Percentiles rank a stretch among this genome's conserved stretches.
Evolutionary conservation across 2,797 vertebrate genomes (phyloP).

Genomic region (Zalophus californianus): DNA sequence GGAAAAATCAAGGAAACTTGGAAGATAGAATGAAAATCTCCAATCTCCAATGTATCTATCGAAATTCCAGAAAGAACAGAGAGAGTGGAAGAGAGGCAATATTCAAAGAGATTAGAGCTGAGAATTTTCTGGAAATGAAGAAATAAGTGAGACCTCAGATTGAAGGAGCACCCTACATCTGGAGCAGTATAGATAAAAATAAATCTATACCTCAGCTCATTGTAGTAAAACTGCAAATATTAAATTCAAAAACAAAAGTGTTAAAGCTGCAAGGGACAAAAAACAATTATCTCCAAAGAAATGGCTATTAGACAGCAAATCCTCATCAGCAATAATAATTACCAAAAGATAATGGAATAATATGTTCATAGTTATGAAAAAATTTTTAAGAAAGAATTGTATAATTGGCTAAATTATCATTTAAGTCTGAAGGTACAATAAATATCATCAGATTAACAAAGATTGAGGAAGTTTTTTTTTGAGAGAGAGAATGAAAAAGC

Average conservation of each 20-base stretch:
- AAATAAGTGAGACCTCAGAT: conserved; percentile 8
- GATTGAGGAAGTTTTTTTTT: background rate
- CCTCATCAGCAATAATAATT: background rate
- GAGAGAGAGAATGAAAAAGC: background rate
- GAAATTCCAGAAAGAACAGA: background rate
- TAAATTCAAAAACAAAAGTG: background rate
- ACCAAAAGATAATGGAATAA: background rate
- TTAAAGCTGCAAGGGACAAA: background rate
- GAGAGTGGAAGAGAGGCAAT: background rate
- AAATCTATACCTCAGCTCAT: background rate
- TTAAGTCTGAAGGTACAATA: background rate
- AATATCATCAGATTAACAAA: background rate
- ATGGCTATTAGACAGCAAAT: background rate
- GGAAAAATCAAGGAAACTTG: background rate
- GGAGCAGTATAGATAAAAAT: background rate
- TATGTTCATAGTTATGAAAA: background rate
- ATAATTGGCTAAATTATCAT: background rate
- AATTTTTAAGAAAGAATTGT: background rate
- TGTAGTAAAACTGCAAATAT: background rate
- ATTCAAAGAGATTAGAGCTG: background rate
- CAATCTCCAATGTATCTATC: background rate
- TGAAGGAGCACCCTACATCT: background rate
- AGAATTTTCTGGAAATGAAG: background rate
- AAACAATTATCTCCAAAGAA: background rate
- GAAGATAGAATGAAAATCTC: background rate